Evolutionary conservation across 2,888 invertebrate species (phyloP).

Genomic region (Phania funesta): DNA sequence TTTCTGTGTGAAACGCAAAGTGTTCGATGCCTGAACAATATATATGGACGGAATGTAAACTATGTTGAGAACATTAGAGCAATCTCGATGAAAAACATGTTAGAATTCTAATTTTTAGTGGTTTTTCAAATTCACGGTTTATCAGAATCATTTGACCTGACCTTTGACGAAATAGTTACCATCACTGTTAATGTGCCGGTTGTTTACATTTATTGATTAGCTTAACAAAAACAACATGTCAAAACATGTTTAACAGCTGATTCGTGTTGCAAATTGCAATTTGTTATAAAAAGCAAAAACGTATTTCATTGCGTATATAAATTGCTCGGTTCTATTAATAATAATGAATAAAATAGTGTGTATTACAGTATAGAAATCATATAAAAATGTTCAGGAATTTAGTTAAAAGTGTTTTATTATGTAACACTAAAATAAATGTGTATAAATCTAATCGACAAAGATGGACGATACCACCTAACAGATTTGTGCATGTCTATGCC

Average conservation of each 20-base stretch:
- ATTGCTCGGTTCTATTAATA: constrained; percentile 3
- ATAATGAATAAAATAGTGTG: constrained; percentile 39
- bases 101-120: no score
- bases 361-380: not conserved
- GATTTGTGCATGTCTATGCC: constrained; percentile 24
- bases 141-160: no score
- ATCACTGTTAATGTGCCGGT: no score
- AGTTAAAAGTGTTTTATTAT: constrained; percentile 17
- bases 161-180: no score
- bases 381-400: constrained; percentile 28
- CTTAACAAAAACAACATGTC: not conserved
- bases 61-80: no score
- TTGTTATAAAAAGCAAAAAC: not conserved
- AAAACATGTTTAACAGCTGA: constrained; percentile 17
- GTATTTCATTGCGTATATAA: not conserved
- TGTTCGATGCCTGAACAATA: no score
- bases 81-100: no score
- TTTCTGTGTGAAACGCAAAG: no score
- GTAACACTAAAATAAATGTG: not conserved
- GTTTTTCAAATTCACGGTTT: no score
- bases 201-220: not conserved
- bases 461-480: not conserved
- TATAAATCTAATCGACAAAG: not conserved
- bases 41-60: no score
- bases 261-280: not conserved